These are phyloP conservation scores for Agrochola lychnidis DNA, from an alignment of 2,888 invertebrate genomes.

Conservation along the genomic window DNA sequence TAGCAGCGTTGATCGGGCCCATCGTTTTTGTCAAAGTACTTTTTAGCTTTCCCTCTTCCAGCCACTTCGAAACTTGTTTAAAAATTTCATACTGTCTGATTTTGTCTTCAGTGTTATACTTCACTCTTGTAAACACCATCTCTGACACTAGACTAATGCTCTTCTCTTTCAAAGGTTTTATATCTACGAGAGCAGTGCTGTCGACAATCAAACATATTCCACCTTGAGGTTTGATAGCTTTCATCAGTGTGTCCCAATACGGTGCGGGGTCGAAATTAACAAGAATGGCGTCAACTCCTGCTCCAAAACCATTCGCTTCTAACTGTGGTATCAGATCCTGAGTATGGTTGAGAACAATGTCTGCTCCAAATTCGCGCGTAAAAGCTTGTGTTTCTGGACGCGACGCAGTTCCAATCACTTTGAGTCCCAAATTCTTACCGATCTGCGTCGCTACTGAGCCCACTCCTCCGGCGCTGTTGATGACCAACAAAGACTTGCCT, in stretches of 20 bases:
- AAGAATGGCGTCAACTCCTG: constrained; percentile 83
- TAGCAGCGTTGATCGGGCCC: constrained; percentile 84
- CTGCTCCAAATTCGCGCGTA: constrained; percentile 77
- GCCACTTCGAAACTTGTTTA: constrained; percentile 76
- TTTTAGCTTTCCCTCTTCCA: constrained; percentile 79
- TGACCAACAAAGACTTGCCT: constrained; percentile 81
- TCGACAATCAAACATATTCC: constrained; percentile 85
- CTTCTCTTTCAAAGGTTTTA: constrained; percentile 82
- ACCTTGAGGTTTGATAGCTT: constrained; percentile 84
- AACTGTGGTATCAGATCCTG: constrained; percentile 80
- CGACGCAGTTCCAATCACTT: constrained; percentile 86
- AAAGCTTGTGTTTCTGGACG: constrained; percentile 79
- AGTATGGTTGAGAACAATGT: constrained; percentile 82
- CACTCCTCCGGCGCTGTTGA: constrained; percentile 86
- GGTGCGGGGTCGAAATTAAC: constrained; percentile 86
- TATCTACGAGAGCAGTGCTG: constrained; percentile 80
- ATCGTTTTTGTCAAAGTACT: constrained; percentile 80
- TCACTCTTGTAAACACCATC: constrained; percentile 83
- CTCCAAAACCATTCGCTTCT: constrained; percentile 76
- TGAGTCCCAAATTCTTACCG: constrained; percentile 80
- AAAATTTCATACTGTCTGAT: constrained; percentile 80
- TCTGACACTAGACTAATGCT: constrained; percentile 83
- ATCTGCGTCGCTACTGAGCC: constrained; percentile 85
- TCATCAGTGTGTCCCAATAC: constrained; percentile 84
- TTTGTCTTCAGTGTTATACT: constrained; percentile 84